Evolutionary conservation across 1,140 invertebrate genomes (phyloP), one percentile per base, ranked within the genome.

Genomic region (Danaus melanippus): DNA sequence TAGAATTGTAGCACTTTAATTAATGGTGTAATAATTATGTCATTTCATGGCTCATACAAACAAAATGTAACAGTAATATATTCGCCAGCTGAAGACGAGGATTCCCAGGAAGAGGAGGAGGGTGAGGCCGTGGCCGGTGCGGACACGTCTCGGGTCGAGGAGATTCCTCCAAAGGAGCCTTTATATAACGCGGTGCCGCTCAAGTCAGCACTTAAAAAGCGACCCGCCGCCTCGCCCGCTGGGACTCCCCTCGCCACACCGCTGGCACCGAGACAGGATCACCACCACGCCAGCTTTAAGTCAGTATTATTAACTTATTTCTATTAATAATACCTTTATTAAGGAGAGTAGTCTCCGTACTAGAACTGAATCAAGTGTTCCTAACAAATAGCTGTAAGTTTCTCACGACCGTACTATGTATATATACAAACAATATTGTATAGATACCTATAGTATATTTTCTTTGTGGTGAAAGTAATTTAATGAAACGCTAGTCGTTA

Each of bases 151-250:
- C 90, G 93, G 50, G 92, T 96, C 41, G 95, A 97, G 79, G 94
- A 96, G 86, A 96, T 97, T 56, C 95, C 94, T 53, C 95, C 95
- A 53, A 95, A 95, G 84, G 95, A 96, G 87, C 94, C 94, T 11
- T 92, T 92, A 71, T 93, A 95, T 76, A 93, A 96, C 88, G 95
- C 95, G 55, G 91, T 96, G 87, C 95, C 95, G 55, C 89, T 96
- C 46, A 97, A 97, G 77, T 96, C 94, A 15, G 95, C 95, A n/a
- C 88, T 97, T 43, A 97, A 97, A 88, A 97, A 97, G 77, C 92
- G 93, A 68, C 89, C 66, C 88, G 83, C 53, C 87, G 89, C 69
- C 86, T 64, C 91, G 84, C 58, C 93, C 88, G 50, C 91, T 87
- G 60, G 90, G 88, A 83, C 91, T 79, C 86, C 89, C 11, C 92